phyloP scores from a whole-genome alignment of 2,797 vertebrate genomes.

The Sebastes itinus region DNA sequence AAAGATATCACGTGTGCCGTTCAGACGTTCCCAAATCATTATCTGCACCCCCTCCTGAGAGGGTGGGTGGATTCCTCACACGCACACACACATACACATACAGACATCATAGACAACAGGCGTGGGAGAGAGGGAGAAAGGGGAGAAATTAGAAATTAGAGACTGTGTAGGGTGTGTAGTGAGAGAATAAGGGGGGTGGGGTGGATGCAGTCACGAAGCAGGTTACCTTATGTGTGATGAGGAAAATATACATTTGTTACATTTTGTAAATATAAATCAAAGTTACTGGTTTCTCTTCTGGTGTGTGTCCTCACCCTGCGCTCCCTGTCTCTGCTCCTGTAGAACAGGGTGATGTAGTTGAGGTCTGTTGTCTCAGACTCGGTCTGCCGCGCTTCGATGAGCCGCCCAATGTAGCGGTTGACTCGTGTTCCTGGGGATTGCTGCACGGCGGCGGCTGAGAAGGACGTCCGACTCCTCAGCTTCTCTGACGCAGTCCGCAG shows the following conservation, averaged over 20 bases:
- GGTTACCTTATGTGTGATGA: slow-evolving; percentile 39
- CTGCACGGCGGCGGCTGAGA: slow-evolving; percentile 88
- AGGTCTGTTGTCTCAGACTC: slow-evolving; percentile 93
- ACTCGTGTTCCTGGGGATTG: slow-evolving; percentile 91
- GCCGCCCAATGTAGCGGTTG: slow-evolving; percentile 94
- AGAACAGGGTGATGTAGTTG: slow-evolving; percentile 91
- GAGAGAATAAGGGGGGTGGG: slow-evolving; percentile 32
- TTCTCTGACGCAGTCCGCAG: slow-evolving; percentile 95
- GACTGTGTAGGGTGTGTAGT: slow-evolving; percentile 46
- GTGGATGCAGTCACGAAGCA: slow-evolving; percentile 60
- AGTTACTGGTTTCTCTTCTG: not conserved
- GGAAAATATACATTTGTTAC: slow-evolving; percentile 40
- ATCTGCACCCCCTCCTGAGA: slow-evolving; percentile 79
- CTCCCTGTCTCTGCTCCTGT: slow-evolving; percentile 90
- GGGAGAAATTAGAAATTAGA: slow-evolving; percentile 46
- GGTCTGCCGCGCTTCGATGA: slow-evolving; percentile 95
- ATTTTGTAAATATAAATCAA: slow-evolving; percentile 8
- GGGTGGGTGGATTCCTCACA: slow-evolving; percentile 75
- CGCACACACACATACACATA: slow-evolving; percentile 31
- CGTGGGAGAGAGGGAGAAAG: slow-evolving; percentile 68
- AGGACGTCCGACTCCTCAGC: slow-evolving; percentile 92
- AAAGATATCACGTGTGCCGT: slow-evolving; percentile 66
- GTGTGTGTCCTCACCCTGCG: slow-evolving; percentile 85
- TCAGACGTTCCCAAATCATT: slow-evolving; percentile 82
- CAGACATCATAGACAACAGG: slow-evolving; percentile 64